Evolutionary conservation across 2,888 invertebrate species (phyloP).

Genomic region (Watsonalla cultraria): DNA sequence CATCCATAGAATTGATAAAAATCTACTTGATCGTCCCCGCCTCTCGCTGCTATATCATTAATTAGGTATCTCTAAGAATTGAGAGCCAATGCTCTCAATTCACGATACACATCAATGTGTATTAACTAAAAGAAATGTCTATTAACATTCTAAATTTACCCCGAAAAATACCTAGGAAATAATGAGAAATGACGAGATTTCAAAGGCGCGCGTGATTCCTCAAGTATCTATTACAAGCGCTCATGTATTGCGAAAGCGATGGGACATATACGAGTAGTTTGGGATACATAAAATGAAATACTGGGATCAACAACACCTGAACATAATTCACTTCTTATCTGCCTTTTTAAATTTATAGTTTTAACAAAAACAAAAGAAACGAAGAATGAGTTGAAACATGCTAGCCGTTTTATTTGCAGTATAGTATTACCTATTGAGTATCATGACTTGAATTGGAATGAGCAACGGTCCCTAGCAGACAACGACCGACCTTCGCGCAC

Average conservation of each 20-base stretch:
- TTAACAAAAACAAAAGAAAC: neutral
- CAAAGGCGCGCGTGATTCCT: too few relatives aligned
- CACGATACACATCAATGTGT: too few relatives aligned
- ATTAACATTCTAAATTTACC: neutral
- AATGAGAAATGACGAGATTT: too few relatives aligned
- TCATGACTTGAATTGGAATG: neutral
- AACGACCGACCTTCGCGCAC: constrained; percentile 27
- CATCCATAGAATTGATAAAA: constrained; percentile 1
- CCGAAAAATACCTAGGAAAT: too few relatives aligned
- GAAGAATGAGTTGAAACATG: neutral
- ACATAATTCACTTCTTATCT: too few relatives aligned
- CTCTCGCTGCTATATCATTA: neutral
- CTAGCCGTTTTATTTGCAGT: neutral
- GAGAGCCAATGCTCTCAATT: neutral
- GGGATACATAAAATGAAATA: too few relatives aligned
- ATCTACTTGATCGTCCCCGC: neutral
- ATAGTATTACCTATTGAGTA: neutral
- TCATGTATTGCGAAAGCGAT: too few relatives aligned
- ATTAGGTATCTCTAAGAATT: neutral
- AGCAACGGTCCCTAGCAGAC: constrained; percentile 5
- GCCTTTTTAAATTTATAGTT: neutral
- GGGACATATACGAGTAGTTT: too few relatives aligned
- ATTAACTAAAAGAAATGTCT: too few relatives aligned
- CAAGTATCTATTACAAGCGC: too few relatives aligned
- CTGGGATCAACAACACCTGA: too few relatives aligned